A percentile compares a stretch with the other conserved stretches of the same genome.
Evolutionary conservation across 2,888 invertebrate species (phyloP).

Genomic region (Cataglyphis rosenhaueri): DNA sequence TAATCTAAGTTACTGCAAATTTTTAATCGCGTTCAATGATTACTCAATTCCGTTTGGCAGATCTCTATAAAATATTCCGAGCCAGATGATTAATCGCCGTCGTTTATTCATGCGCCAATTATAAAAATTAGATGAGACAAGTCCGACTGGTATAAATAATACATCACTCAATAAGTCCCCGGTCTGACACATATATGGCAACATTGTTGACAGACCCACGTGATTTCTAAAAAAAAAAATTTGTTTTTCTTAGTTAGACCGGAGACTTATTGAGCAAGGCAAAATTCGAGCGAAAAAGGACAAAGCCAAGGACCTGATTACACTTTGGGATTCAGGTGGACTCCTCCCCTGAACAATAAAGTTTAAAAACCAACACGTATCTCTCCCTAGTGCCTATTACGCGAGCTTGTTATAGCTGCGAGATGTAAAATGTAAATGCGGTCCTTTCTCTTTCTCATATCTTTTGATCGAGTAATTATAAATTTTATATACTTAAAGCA

Average conservation of each 20-base stretch:
- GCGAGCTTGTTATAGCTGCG: neutral
- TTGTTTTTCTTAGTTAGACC: too few relatives aligned
- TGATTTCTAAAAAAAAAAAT: too few relatives aligned
- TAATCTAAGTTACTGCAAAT: neutral
- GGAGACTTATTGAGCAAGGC: neutral
- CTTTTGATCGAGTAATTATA: constrained; percentile 5
- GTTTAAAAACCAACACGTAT: neutral
- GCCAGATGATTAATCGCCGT: constrained; percentile 55
- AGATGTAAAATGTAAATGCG: neutral
- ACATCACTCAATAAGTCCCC: too few relatives aligned
- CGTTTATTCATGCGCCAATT: constrained; percentile 45
- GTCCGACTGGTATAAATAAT: neutral
- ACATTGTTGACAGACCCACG: too few relatives aligned
- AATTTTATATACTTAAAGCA: constrained; percentile 8
- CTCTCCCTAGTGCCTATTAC: neutral
- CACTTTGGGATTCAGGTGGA: neutral
- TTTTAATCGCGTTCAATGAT: constrained; percentile 9
- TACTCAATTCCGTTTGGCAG: constrained; percentile 43
- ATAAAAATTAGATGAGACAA: constrained; percentile 15
- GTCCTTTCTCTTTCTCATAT: neutral
- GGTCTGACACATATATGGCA: too few relatives aligned
- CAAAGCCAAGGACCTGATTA: neutral
- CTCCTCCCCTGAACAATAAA: neutral
- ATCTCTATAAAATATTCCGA: constrained; percentile 32
- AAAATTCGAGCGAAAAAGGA: neutral